phyloP scores from a whole-genome alignment of 2,113 vertebrate species.

The Chamaea fasciata region DNA sequence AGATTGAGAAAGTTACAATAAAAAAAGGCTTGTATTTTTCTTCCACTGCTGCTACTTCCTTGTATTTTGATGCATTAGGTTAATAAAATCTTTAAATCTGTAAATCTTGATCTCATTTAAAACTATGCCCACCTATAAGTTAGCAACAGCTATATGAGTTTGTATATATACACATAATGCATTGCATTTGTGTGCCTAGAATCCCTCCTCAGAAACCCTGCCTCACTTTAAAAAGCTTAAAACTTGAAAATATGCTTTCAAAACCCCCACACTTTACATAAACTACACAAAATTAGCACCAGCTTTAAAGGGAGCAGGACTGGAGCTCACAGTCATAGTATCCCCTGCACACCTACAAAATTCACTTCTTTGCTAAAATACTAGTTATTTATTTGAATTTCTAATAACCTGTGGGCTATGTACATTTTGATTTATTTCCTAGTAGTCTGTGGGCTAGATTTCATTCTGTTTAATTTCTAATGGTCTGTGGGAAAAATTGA shows the following conservation, averaged over 20 bases:
- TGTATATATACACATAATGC: fast-evolving
- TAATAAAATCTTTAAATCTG: background rate
- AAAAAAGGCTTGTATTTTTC: background rate
- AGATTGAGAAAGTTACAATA: background rate
- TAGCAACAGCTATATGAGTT: background rate
- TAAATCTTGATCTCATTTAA: background rate
- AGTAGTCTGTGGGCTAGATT: background rate
- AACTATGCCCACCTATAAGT: background rate
- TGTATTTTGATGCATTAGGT: background rate
- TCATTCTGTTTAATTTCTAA: background rate
- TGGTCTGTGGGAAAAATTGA: background rate
- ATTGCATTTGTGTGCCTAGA: background rate
- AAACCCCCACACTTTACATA: background rate
- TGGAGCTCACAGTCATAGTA: background rate
- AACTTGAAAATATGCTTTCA: background rate
- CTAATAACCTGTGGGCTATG: background rate
- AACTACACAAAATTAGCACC: background rate
- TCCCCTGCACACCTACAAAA: background rate
- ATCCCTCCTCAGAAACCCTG: background rate
- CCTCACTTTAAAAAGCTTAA: background rate
- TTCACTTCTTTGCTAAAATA: background rate
- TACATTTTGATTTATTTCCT: background rate
- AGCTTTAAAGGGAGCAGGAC: background rate
- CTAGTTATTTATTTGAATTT: background rate
- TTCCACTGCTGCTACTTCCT: background rate